Evolutionary conservation across 1,140 invertebrate species (phyloP), one percentile per base, ranked within the genome.

Genomic region (Sinonovacula constricta): DNA sequence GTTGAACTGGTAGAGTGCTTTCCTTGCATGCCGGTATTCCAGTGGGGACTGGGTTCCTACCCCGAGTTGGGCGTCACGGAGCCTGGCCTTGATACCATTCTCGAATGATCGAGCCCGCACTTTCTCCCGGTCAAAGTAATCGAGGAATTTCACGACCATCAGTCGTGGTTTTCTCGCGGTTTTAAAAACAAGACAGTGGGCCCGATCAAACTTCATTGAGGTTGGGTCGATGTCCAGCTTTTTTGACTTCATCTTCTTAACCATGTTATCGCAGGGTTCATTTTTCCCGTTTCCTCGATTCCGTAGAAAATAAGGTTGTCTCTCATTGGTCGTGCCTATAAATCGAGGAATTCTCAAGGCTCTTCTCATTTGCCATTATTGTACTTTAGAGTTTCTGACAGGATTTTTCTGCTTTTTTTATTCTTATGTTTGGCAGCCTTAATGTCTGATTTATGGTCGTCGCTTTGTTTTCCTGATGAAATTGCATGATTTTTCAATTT

Each of bases 141-240:
- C 26, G 14, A 26, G 56, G 18, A 57, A 57, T 10, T 57, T 57
- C 12, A 57, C 56, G 5, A 57, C 18, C 28, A 57, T 57, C 31
- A 30, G 56, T 1, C 56, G 56, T 57, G 56, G 56, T 28, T 57
- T 57, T 57, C n/a, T 57, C 31, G 51, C 51, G 26, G 18, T 18
- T 5, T 54, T 15, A 15, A 18, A 22, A 24, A 18, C 51, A 5
- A 54, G 51, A 5, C 51, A 3, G 15, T 54, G 51, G 4, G 31
- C 22, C 22, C 56, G 3, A 30, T 57, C 31, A 28, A 57, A 57
- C 31, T 57, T 30, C 24, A 57, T 57, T 14, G 10, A 10, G 14
- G 26, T 57, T 22, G 14, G 12, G 31, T 57, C 56, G 18, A 57
- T 57, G 3, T 3, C 3, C 22, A 57, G 7, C 12, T 7, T 57